Percentiles rank a stretch among this genome's conserved stretches.
Conservation (phyloP, 2,113 vertebrate species). For the Phaethornis superciliosus region DNA sequence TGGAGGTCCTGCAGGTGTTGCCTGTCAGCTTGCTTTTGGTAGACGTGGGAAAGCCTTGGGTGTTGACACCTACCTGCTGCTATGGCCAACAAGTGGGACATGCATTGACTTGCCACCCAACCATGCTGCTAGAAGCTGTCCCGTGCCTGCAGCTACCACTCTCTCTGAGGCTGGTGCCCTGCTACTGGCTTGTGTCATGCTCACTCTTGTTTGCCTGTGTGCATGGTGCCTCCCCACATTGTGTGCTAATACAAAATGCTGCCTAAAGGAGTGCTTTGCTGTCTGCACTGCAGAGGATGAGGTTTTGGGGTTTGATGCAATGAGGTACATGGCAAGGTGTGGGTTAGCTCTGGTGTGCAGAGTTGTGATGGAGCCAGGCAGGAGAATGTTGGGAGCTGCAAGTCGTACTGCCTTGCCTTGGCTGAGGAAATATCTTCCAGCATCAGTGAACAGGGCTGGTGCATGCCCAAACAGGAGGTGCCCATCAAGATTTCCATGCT, state of each 20-base stretch:
- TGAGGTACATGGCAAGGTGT: rapidly evolving
- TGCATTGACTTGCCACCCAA: background rate
- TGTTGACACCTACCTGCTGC: background rate
- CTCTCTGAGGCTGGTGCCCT: background rate
- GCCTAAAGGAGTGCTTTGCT: background rate
- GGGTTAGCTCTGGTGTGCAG: too few relatives aligned
- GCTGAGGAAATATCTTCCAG: too few relatives aligned
- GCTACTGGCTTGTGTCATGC: background rate
- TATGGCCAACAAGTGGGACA: rapidly evolving
- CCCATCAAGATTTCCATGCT: background rate
- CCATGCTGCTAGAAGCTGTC: background rate
- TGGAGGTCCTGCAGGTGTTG: background rate
- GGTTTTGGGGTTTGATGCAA: background rate
- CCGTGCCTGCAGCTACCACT: background rate
- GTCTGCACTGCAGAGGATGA: background rate
- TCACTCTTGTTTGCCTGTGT: background rate
- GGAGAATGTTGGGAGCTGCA: too few relatives aligned
- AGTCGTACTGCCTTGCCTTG: too few relatives aligned
- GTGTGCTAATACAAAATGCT: rapidly evolving
- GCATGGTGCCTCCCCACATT: background rate
- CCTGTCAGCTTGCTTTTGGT: background rate
- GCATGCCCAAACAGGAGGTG: background rate
- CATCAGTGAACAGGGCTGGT: background rate
- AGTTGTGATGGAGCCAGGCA: too few relatives aligned
- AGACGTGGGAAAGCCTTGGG: background rate